Percentiles rank a stretch among this genome's conserved stretches.
Conservation (phyloP, 2,113 vertebrate genomes). For the Setophaga petechia region DNA sequence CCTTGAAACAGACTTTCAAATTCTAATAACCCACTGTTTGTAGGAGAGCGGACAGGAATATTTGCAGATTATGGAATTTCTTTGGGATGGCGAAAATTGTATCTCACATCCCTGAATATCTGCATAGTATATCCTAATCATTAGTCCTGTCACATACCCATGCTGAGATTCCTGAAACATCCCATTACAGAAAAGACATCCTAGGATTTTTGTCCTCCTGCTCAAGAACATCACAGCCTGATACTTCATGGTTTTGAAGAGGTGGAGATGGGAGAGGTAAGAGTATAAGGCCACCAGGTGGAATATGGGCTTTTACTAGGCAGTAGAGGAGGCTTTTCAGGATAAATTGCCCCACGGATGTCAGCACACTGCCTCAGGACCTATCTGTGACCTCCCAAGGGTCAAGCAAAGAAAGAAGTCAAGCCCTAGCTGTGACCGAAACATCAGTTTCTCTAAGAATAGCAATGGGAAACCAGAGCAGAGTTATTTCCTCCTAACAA, state of each 20-base stretch:
- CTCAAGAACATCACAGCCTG: neutral
- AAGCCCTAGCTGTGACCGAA: neutral
- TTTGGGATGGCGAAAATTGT: neutral
- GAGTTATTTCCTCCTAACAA: neutral
- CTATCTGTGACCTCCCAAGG: neutral
- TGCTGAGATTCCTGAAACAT: neutral
- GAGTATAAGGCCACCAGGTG: neutral
- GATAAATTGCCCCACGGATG: neutral
- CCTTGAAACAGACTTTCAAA: neutral
- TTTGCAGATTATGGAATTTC: neutral
- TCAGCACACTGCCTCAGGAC: neutral
- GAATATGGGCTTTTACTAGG: neutral
- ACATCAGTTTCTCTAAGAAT: neutral
- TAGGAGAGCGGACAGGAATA: neutral
- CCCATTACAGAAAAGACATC: neutral
- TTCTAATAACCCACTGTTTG: neutral
- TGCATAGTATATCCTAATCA: neutral
- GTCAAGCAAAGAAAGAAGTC: neutral
- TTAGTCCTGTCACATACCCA: neutral
- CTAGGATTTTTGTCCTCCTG: neutral
- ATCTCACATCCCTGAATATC: neutral
- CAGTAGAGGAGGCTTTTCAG: neutral
- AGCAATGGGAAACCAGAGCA: neutral
- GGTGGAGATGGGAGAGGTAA: neutral
- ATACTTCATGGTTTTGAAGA: neutral